Evolutionary conservation across 1,140 invertebrate species (phyloP).

Genomic region (Ceratina australensis): DNA sequence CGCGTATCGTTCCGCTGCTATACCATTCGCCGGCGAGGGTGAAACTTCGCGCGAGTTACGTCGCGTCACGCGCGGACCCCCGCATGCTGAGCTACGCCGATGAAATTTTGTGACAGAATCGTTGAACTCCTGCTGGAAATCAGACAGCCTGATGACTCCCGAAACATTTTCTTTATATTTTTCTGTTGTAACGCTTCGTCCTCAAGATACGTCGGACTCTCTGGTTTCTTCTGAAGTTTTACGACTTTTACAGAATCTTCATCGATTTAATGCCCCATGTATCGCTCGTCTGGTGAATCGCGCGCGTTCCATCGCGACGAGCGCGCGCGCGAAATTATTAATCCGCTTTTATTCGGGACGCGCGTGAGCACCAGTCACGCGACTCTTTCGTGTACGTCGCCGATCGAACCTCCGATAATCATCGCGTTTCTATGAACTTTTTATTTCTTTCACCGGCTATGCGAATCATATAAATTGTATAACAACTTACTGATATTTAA

Average conservation of each 20-base stretch:
- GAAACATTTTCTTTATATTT: no score
- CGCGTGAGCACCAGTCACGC: not conserved
- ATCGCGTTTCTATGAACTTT: not conserved
- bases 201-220: no score
- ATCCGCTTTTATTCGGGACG: slow-evolving; percentile 26
- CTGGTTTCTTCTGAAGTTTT: not conserved
- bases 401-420: slow-evolving; percentile 10
- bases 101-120: no score
- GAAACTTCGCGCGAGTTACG: not conserved
- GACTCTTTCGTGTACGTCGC: not conserved
- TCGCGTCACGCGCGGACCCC: not conserved
- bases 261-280: no score
- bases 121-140: no score
- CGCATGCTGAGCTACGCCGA: no score
- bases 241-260: not conserved
- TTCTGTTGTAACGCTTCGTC: no score
- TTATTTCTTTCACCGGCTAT: not conserved
- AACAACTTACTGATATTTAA: no score
- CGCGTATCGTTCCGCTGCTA: slow-evolving; percentile 15
- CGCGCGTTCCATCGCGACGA: not conserved
- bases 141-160: no score
- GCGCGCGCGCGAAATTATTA: slow-evolving; percentile 44
- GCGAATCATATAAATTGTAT: not conserved
- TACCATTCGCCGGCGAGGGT: no score
- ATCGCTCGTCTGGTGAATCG: not conserved